Conservation (phyloP, 1,140 invertebrate genomes). For the Melitaea cinxia region DNA sequence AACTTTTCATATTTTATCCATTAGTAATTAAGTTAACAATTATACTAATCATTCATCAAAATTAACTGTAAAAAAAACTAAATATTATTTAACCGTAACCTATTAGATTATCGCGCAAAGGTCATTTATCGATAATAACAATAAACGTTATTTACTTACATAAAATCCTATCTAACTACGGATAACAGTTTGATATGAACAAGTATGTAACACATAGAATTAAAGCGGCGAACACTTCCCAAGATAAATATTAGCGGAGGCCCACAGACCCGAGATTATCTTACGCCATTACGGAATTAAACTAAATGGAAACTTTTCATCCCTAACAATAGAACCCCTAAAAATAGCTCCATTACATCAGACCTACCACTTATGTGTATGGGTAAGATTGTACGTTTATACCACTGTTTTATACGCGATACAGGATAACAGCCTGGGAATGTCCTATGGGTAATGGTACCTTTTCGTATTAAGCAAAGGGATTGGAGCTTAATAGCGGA, state of each 20-base stretch:
- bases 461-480: too few relatives aligned
- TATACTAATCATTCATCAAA: too few relatives aligned
- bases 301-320: constrained; percentile 17
- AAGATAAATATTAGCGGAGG: constrained; percentile 20
- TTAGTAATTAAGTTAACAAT: too few relatives aligned
- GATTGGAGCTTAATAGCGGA: too few relatives aligned
- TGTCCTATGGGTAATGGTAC: too few relatives aligned
- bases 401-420: neutral
- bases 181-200: neutral
- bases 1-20: too few relatives aligned
- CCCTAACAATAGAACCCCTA: constrained; percentile 12
- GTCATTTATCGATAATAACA: too few relatives aligned
- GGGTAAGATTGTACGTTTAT: neutral
- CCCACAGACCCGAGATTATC: constrained; percentile 17
- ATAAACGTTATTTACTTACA: too few relatives aligned
- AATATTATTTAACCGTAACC: too few relatives aligned
- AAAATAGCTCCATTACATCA: constrained; percentile 15
- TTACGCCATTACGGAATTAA: constrained; percentile 18
- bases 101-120: too few relatives aligned
- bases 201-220: constrained; percentile 19
- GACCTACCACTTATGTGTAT: neutral
- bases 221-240: constrained; percentile 8
- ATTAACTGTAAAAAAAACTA: too few relatives aligned
- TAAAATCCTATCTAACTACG: neutral
- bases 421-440: too few relatives aligned